These are phyloP conservation scores for Candoia aspera DNA, from an alignment of 2,113 vertebrate species.

Conservation along the genomic window DNA sequence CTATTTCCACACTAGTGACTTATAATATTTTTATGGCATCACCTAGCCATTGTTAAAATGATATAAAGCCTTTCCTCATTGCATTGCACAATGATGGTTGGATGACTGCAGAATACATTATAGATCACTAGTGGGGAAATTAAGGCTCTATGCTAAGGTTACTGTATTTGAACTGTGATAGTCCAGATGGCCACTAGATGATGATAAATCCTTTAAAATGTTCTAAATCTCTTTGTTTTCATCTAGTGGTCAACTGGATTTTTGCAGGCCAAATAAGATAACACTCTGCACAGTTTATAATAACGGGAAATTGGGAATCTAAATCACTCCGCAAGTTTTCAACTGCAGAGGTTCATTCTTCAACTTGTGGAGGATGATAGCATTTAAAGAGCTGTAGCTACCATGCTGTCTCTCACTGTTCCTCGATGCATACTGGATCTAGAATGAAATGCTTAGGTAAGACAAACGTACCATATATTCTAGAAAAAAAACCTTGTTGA, in stretches of 20 bases:
- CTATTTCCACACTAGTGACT: background rate
- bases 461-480: background rate
- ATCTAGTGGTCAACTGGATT: background rate
- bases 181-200: background rate
- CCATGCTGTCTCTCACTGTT: background rate
- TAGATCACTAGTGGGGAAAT: background rate
- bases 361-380: background rate
- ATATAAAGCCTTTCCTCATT: background rate
- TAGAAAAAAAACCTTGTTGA: background rate
- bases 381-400: background rate
- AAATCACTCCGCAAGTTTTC: background rate
- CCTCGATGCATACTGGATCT: background rate
- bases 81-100: background rate
- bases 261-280: background rate
- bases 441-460: background rate
- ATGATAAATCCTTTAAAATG: background rate
- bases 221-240: background rate
- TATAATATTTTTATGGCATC: background rate
- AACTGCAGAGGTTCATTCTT: background rate
- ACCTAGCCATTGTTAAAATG: background rate
- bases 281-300: background rate
- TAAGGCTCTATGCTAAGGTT: background rate
- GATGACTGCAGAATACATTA: background rate
- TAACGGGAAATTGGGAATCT: too few relatives aligned
- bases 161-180: background rate